phyloP scores from a whole-genome alignment of 2,888 invertebrate genomes.

The Furcula furcula region DNA sequence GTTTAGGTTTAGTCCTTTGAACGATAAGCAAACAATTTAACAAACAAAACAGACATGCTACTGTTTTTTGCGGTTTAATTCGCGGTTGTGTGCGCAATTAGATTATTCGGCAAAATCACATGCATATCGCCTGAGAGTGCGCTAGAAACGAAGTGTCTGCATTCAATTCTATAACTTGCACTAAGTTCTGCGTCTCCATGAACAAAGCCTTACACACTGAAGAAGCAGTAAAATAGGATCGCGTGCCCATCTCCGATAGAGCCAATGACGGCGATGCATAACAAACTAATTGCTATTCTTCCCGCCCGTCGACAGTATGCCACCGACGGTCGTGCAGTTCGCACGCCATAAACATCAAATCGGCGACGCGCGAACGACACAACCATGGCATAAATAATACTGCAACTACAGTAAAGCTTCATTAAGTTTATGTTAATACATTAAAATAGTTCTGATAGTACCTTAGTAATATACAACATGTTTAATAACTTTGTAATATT shows the following conservation, averaged over 20 bases:
- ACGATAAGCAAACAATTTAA: too few relatives aligned
- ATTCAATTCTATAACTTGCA: too few relatives aligned
- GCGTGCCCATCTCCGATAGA: constrained; percentile 30
- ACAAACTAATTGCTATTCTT: constrained; percentile 44
- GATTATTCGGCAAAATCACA: too few relatives aligned
- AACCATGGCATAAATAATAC: constrained; percentile 42
- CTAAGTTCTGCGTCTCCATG: too few relatives aligned
- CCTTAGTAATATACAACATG: constrained; percentile 38
- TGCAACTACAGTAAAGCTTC: constrained; percentile 32
- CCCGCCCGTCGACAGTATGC: constrained; percentile 39
- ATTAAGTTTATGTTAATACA: constrained; percentile 39
- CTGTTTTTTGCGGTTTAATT: too few relatives aligned
- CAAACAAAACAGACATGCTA: too few relatives aligned
- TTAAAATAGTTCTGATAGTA: constrained; percentile 42
- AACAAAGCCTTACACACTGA: too few relatives aligned
- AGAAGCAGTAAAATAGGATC: constrained; percentile 21
- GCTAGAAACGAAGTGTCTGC: too few relatives aligned
- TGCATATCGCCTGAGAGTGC: too few relatives aligned
- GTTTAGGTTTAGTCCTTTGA: too few relatives aligned
- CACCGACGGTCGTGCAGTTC: constrained; percentile 44
- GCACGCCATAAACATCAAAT: constrained; percentile 40
- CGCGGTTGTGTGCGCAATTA: too few relatives aligned
- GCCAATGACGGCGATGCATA: constrained; percentile 33
- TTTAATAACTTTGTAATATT: constrained; percentile 43
- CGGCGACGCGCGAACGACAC: constrained; percentile 29